phyloP scores from a whole-genome alignment of 2,888 invertebrate species.

The Venusia cambrica region DNA sequence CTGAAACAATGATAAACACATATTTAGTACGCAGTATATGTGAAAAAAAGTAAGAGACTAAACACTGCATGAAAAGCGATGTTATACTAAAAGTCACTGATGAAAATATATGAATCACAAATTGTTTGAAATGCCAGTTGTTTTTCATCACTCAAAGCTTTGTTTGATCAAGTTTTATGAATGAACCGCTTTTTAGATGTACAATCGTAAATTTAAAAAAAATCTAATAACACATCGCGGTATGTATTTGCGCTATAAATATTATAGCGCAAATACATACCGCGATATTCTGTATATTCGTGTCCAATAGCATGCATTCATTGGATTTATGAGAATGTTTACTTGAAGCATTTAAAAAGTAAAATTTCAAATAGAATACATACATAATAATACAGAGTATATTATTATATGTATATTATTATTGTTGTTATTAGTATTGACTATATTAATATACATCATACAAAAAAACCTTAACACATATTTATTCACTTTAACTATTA shows the following conservation, averaged over 20 bases:
- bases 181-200: slow-evolving; percentile 23
- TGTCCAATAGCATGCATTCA: slow-evolving; percentile 26
- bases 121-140: slow-evolving; percentile 1
- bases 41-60: slow-evolving; percentile 1
- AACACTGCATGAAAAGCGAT: background rate
- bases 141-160: slow-evolving; percentile 11
- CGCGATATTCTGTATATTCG: slow-evolving; percentile 32
- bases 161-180: slow-evolving; percentile 37
- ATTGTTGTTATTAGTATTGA: no score
- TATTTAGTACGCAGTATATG: no score
- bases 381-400: no score
- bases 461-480: no score
- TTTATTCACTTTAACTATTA: no score
- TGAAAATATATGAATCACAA: slow-evolving; percentile 1
- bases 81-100: no score
- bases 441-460: no score
- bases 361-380: no score
- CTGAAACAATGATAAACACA: slow-evolving; percentile 73
- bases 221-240: slow-evolving; percentile 27
- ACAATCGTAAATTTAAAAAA: slow-evolving; percentile 33
- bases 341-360: no score
- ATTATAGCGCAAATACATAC: no score
- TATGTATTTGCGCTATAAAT: slow-evolving; percentile 31
- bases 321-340: slow-evolving; percentile 37
- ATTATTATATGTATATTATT: no score